Evolutionary conservation across 2,113 vertebrate species (phyloP).

Genomic region (Apodemus sylvaticus): DNA sequence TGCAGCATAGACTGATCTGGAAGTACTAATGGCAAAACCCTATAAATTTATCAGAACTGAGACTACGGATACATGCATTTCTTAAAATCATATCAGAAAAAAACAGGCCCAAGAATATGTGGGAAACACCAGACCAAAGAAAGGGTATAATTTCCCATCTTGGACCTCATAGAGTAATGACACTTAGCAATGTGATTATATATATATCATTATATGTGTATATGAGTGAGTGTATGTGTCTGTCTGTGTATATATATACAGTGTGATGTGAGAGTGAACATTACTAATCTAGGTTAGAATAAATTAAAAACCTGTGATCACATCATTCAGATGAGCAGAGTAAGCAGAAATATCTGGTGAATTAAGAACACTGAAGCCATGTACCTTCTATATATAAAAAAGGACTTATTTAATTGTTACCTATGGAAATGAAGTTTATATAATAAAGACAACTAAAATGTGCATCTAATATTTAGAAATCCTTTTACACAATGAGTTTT

Average conservation of each 20-base stretch:
- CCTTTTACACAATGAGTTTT: background rate
- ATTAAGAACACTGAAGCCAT: background rate
- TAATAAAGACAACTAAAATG: constrained; percentile 67
- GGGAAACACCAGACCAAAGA: background rate
- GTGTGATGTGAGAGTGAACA: background rate
- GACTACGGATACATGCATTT: background rate
- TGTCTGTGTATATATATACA: no score
- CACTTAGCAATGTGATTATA: background rate
- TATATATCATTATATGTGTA: no score
- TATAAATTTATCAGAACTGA: background rate
- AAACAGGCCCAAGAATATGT: background rate
- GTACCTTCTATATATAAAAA: constrained; percentile 60
- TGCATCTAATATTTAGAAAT: constrained; percentile 32
- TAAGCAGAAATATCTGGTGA: background rate
- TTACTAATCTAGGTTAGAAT: background rate
- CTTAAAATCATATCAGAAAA: background rate
- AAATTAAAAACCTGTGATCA: background rate
- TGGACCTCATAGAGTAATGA: background rate
- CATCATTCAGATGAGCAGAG: background rate
- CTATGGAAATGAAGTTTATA: constrained; percentile 36
- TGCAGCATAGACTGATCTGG: background rate
- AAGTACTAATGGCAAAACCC: background rate
- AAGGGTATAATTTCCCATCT: background rate
- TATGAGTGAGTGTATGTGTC: no score
- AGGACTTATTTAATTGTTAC: constrained; percentile 21